Evolutionary conservation across 2,888 invertebrate genomes (phyloP), one percentile per base, ranked within the genome.

Genomic region (Dorcus parallelipipedus): DNA sequence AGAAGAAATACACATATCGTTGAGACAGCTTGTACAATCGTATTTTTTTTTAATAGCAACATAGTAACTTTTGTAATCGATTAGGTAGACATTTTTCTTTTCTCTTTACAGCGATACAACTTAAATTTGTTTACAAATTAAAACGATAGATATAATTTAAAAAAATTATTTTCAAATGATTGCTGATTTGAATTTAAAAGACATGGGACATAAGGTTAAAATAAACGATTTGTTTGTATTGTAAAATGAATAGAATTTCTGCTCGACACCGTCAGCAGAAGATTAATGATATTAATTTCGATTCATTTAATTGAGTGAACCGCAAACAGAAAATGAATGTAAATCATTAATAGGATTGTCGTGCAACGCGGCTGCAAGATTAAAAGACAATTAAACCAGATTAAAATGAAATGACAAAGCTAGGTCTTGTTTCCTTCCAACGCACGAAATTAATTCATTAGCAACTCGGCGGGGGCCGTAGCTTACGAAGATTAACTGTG

Each of bases 401-500:
- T 71, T 72, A 70, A 71, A 71, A 70, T 65, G 66, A 66, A 67
- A 68, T 64, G 69, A 70, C 70, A 71, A 68, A 69, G 69, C 64
- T 68, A 67, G 66, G 65, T 67, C 67, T 69, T 66, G 69, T 70
- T 69, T 67, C 62, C 67, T 65, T 56, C 65, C 66, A 63, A 66
- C 65, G 67, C 64, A 65, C 68, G 64, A 69, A 70, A 71, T 72
- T 71, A 72, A 71, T 72, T 70, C 71, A 72, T 73, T 71, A 72
- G 66, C 67, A 61, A 61, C 64, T 63, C 66, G 61, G 61, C 62
- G 64, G 64, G 67, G 66, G 26, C 26, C 26, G 26, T 4, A 33
- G 26, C 26, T 33, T 33, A 33, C 26, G 26, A 33, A 33, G 45
- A 45, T 45, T 45, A 23, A 23, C 14, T 33, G 26, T 33, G 26